These are phyloP conservation scores for Falcaria lacertinaria DNA, from an alignment of 2,888 invertebrate genomes.

Conservation along the genomic window DNA sequence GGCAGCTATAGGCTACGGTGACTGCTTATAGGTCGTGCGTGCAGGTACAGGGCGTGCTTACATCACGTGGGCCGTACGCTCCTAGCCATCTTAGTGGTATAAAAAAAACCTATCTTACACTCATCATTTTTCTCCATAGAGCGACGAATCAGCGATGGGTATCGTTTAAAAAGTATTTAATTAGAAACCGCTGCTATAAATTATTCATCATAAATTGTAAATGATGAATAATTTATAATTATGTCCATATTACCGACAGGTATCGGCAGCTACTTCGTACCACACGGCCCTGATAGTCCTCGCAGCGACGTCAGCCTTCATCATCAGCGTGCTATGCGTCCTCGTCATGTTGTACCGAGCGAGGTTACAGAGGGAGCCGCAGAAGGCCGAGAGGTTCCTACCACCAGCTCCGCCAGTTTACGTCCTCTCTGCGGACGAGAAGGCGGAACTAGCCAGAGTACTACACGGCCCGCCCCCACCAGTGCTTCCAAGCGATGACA, in stretches of 20 bases:
- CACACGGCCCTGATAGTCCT: conserved; percentile 88
- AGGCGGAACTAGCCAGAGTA: conserved; percentile 72
- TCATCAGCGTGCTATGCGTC: conserved; percentile 87
- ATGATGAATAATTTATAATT: too few relatives aligned
- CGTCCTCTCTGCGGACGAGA: conserved; percentile 83
- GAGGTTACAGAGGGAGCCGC: conserved; percentile 70
- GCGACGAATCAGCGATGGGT: too few relatives aligned
- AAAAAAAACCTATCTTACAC: too few relatives aligned
- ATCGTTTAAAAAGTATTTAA: too few relatives aligned
- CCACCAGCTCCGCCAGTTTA: conserved; percentile 84
- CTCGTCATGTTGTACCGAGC: conserved; percentile 86
- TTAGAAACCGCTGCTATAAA: too few relatives aligned
- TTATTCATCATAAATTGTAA: too few relatives aligned
- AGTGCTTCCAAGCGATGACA: conserved; percentile 43
- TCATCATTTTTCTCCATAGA: too few relatives aligned
- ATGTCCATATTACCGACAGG: conserved; percentile 38
- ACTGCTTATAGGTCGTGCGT: too few relatives aligned
- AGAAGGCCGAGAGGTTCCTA: conserved; percentile 80
- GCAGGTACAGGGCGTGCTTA: too few relatives aligned
- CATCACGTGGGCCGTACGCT: too few relatives aligned
- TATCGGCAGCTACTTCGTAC: conserved; percentile 84
- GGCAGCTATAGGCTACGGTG: too few relatives aligned
- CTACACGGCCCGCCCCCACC: conserved; percentile 59
- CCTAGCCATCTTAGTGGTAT: too few relatives aligned
- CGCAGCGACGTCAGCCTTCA: conserved; percentile 88